Evolutionary conservation across 2,113 vertebrate genomes (phyloP), one percentile per base, ranked within the genome.

Genomic region (Opisthocomus hoazin): DNA sequence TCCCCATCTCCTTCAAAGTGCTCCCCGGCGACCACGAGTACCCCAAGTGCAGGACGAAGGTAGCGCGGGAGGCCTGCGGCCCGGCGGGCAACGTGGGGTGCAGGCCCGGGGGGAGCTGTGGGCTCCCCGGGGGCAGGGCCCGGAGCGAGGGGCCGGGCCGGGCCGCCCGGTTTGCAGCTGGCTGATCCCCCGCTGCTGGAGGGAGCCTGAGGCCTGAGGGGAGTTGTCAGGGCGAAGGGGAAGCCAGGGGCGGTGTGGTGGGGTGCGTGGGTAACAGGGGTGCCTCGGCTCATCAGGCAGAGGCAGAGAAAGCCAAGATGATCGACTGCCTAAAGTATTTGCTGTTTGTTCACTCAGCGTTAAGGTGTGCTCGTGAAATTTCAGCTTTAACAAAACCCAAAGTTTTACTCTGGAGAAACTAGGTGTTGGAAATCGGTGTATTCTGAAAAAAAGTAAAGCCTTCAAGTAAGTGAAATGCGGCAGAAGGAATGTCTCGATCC

Each of bases 1-100:
- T 99, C 50, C 99, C 99, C 13, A 99, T 99, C 97, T 99, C 99
- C 41, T 99, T 99, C 94, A 99, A 99, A 97, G 99, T 99, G 51
- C 98, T 99, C 15, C 98, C 99, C 30, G 99, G 99, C 71, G 99
- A 99, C 94, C 99, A 99, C 12, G 99, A 99, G 87, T 99, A 99
- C 96, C 99, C 99, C 41, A 99, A 99, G 94, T 99, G 99, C 97
- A 98, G 99, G 94, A 98, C 99, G 68, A 99, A 99, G 99, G 99
- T 99, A 98, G 97, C n/a, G 97, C n/a, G 82, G 75, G 88, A 50
- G 69, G 64, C 54, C 19, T 27, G 46, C 12, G 83, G 13, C 37
- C 26, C 32, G n/a, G 30, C 78, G n/a, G n/a, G n/a, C n/a, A n/a
- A n/a, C n/a, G n/a, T n/a, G n/a, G n/a, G n/a, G n/a, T n/a, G n/a